phyloP scores from a whole-genome alignment of 2,888 invertebrate genomes.

The Tetropium fuscum region DNA sequence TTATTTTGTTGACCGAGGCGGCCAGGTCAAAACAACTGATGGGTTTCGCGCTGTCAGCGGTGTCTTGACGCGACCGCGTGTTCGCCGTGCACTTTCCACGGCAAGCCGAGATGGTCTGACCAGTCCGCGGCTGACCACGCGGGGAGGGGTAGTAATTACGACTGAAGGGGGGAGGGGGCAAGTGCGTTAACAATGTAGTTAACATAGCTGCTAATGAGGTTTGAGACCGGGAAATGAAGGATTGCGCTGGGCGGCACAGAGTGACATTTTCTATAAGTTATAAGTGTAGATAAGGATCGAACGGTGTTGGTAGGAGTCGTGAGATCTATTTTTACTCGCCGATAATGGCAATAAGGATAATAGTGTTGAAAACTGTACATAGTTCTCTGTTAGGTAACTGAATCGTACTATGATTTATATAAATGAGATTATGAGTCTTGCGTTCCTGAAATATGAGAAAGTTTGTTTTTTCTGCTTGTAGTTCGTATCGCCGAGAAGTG shows the following conservation, averaged over 20 bases:
- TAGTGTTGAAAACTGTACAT: constrained; percentile 34
- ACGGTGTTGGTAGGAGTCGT: constrained; percentile 31
- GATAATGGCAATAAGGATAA: constrained; percentile 34
- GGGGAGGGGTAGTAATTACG: constrained; percentile 58
- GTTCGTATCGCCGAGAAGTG: constrained; percentile 8
- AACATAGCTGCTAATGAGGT: constrained; percentile 62
- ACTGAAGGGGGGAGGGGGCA: constrained; percentile 52
- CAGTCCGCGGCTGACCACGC: constrained; percentile 67
- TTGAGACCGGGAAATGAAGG: constrained; percentile 41
- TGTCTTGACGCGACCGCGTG: constrained; percentile 53
- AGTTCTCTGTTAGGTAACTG: constrained; percentile 30
- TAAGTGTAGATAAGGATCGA: constrained; percentile 34
- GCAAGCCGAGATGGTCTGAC: constrained; percentile 65
- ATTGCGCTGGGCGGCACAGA: constrained; percentile 40
- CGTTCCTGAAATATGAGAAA: constrained; percentile 36
- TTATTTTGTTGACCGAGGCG: constrained; percentile 42
- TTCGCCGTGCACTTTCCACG: constrained; percentile 62
- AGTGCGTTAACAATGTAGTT: constrained; percentile 64
- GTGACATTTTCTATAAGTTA: constrained; percentile 39
- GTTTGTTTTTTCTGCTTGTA: constrained; percentile 15
- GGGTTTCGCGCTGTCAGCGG: constrained; percentile 49
- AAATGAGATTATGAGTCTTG: constrained; percentile 32
- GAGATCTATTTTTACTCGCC: constrained; percentile 30
- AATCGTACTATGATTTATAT: constrained; percentile 30
- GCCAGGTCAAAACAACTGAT: constrained; percentile 45